Base-by-base conservation (phyloP, 2,113 vertebrate genomes). In the Triplophysa dalaica region DNA sequence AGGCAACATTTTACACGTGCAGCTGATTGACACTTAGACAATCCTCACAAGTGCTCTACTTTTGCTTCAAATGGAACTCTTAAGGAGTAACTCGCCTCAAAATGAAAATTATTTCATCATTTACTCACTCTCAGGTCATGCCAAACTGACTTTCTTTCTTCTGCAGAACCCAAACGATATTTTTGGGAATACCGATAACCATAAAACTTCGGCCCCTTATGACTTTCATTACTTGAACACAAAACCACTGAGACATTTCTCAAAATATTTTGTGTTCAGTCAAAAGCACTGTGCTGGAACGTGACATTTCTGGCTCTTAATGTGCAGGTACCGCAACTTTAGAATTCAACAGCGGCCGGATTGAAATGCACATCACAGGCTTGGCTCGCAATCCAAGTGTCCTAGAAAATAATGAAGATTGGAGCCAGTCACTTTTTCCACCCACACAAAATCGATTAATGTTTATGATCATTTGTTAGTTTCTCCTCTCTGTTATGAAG, bases 371-470 rank as follows among this genome's bases (percentile, higher is more conserved):
- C 86, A 86, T 88, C 83, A 88, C 2, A 79, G 75, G 61, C 29
- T 58, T 89, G 89, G 83, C 82, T 81, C 61, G 33, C 8, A 48
- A 81, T 81, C 66, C 60, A 16, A 26, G 29, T 9, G 33, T 77
- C 80, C 69, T 63, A 24, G 41, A 86, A 80, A 22, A 79, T 83
- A 86, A 83, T 17, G 60, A 84, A 84, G 81, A 17, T 6, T 79
- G 77, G 74, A 81, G 77, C 75, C 84, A 77, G 81, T 87, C 88
- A 87, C 81, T 81, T 90, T 92, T 91, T 89, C 85, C 87, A 77
- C 58, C 48, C 79, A 80, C 17, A 68, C 69, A 81, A 86, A 85
- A 82, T 87, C 82, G 33, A 89, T 90, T 80, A 38, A 83, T 88
- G 89, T 90, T 90, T 88, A 88, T 33, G 56, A 85, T 81, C 6